Evolutionary conservation across 2,113 vertebrate genomes (phyloP), one percentile per base, ranked within the genome.

Genomic region (Numenius arquata): DNA sequence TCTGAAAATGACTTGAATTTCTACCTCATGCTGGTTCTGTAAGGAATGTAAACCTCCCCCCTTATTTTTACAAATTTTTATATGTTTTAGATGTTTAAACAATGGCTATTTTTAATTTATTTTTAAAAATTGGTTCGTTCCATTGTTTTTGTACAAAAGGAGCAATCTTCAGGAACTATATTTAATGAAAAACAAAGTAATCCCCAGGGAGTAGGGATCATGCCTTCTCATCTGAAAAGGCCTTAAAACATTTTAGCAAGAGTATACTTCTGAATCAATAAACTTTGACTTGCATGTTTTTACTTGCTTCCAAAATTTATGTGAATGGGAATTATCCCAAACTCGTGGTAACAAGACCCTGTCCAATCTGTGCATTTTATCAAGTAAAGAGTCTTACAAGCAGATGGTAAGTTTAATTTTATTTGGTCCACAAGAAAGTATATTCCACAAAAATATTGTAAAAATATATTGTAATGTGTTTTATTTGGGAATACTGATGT

Each of bases 391-490:
- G 76, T 30, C 91, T 55, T 80, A 93, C 48, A 97, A 80, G 41
- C 95, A 85, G 66, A 83, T 94, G 85, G 87, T 79, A 94, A 96
- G 85, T 94, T 97, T 72, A 38, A 80, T 68, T 97, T 98, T 98
- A 98, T 97, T 98, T 92, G 94, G 80, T 97, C 97, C 93, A 97
- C 97, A 89, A 98, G 96, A 96, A 96, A 96, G 87, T 97, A 94
- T 80, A 93, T 97, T 96, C 95, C 97, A 98, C 93, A 97, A 97
- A 98, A 97, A 95, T 97, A 97, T 20, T 96, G 95, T 94, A 96
- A 97, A 98, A 97, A 98, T 97, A 98, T 89, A 97, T 20, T 63
- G 85, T 94, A 84, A 58, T 93, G 82, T 73, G 59, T 88, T 91
- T 88, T 84, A 88, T 91, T 91, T 95, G 63, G 91, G 91, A 85